A percentile compares a stretch with the other conserved stretches of the same genome.
phyloP scores from a whole-genome alignment of 2,888 invertebrate species.

The Phania funesta region DNA sequence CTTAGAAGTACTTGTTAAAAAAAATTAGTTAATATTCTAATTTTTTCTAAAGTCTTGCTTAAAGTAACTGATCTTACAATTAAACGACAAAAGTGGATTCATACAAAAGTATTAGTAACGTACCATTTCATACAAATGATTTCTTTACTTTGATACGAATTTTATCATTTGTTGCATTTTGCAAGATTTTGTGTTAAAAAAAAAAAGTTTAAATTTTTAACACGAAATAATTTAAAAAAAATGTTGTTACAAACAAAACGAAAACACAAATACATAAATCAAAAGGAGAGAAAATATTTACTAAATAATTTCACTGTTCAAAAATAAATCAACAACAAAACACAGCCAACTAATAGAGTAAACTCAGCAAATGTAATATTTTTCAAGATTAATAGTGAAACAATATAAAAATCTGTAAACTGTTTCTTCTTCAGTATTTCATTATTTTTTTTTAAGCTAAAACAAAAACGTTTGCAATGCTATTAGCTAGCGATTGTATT shows the following conservation, averaged over 20 bases:
- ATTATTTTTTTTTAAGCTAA: background rate
- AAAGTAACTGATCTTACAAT: too few species aligned
- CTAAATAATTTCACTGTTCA: conserved; percentile 61
- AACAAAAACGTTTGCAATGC: background rate
- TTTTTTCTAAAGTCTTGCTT: too few species aligned
- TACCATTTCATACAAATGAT: too few species aligned
- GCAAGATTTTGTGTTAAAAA: too few species aligned
- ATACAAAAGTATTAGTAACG: too few species aligned
- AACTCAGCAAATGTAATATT: background rate
- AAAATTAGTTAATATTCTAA: too few species aligned
- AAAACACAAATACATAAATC: background rate
- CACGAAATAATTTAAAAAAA: background rate
- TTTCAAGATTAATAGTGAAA: conserved; percentile 26
- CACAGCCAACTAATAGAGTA: background rate
- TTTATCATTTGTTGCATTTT: too few species aligned
- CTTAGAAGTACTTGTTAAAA: too few species aligned
- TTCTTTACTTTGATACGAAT: too few species aligned
- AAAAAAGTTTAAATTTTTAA: too few species aligned
- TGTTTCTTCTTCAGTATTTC: background rate
- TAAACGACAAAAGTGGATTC: too few species aligned
- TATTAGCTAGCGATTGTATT: background rate
- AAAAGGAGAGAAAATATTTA: conserved; percentile 16
- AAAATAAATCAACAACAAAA: conserved; percentile 4
- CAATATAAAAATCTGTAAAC: background rate
- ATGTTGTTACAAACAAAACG: conserved; percentile 11